These are phyloP conservation scores for Drosophila carrolli DNA, from an alignment of 1,140 invertebrate species.

Conservation along the genomic window DNA sequence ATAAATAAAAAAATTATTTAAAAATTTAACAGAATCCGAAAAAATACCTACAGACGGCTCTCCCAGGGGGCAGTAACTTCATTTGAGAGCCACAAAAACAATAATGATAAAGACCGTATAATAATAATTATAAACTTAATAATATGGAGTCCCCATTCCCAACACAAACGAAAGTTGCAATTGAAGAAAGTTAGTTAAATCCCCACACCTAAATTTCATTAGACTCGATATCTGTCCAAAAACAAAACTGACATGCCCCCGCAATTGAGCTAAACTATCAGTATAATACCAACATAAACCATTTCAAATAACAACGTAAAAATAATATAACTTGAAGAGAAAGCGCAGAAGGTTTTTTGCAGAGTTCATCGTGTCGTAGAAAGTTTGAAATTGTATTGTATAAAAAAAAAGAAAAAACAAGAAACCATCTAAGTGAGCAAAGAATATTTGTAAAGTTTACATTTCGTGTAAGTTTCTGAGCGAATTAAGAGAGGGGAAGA, in stretches of 20 bases:
- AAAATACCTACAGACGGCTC: constrained; percentile 56
- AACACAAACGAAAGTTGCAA: constrained; percentile 55
- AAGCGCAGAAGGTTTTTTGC: constrained; percentile 59
- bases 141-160: constrained; percentile 35
- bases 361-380: constrained; percentile 71
- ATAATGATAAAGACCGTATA: constrained; percentile 58
- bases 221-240: constrained; percentile 49
- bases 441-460: constrained; percentile 59
- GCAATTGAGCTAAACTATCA: constrained; percentile 48
- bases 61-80: constrained; percentile 61
- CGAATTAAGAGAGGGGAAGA: constrained; percentile 50
- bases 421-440: constrained; percentile 26
- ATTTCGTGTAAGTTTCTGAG: constrained; percentile 55
- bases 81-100: constrained; percentile 55
- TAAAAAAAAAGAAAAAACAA: constrained; percentile 21
- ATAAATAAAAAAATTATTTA: constrained; percentile 84
- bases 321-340: constrained; percentile 36
- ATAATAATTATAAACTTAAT: constrained; percentile 78
- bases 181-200: constrained; percentile 61
- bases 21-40: constrained; percentile 73
- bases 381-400: constrained; percentile 73
- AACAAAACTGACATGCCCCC: constrained; percentile 23
- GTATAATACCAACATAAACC: constrained; percentile 41
- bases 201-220: constrained; percentile 36
- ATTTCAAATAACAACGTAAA: constrained; percentile 48